These are phyloP conservation scores for Passer domesticus DNA, from an alignment of 2,113 vertebrate genomes.

Conservation along the genomic window DNA sequence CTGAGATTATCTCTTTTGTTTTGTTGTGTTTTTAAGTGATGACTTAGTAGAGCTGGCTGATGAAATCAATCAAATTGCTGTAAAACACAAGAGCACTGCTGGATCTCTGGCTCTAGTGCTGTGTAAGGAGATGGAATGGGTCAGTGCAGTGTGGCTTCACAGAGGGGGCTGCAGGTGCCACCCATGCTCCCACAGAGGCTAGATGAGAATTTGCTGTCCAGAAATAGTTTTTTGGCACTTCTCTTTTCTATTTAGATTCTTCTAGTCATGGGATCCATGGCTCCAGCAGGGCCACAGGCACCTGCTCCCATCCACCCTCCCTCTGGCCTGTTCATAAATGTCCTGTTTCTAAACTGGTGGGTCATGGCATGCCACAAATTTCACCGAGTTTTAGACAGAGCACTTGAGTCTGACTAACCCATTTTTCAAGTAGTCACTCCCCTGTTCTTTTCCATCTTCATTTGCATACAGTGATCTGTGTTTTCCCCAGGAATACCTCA, in stretches of 20 bases:
- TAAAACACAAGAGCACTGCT: not conserved
- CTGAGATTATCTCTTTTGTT: not conserved
- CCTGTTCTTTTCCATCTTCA: conserved; percentile 1
- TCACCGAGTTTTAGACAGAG: not conserved
- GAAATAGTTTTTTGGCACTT: not conserved
- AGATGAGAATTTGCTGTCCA: not conserved
- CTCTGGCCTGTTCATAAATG: not conserved
- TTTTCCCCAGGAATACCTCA: not conserved
- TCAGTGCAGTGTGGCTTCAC: not conserved
- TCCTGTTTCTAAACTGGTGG: not conserved
- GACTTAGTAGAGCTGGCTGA: not conserved
- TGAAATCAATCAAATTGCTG: not conserved
- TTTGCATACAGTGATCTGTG: not conserved
- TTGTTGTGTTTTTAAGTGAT: not conserved
- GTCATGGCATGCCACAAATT: not conserved
- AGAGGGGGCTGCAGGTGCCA: not conserved
- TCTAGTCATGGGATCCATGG: not conserved
- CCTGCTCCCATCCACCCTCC: not conserved
- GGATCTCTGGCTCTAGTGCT: not conserved
- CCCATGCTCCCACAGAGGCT: not conserved
- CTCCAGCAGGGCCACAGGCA: not conserved
- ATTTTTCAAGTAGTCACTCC: not conserved
- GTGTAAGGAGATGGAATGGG: not conserved
- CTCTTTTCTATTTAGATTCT: not conserved
- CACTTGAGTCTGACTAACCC: not conserved